Percentiles rank a stretch among this genome's conserved stretches.
Conservation (phyloP, 2,888 invertebrate genomes). For the Brenthis daphne region DNA sequence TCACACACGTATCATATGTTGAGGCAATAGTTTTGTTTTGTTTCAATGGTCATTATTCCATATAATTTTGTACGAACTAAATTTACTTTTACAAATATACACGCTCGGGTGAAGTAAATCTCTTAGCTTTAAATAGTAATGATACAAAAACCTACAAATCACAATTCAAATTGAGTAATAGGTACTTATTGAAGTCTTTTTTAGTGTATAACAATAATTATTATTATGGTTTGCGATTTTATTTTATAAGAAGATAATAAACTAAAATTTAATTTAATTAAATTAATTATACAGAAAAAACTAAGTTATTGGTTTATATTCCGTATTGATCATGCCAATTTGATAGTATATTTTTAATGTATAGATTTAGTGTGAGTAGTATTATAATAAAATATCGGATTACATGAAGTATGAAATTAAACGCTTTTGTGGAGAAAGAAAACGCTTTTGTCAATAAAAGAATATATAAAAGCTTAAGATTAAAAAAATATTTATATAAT, state of each 20-base stretch:
- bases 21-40: constrained; percentile 5
- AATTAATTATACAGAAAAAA: constrained; percentile 10
- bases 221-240: no score
- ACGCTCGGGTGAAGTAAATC: not conserved
- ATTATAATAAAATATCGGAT: constrained; percentile 39
- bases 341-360: constrained; percentile 30
- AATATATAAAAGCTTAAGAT: no score
- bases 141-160: no score
- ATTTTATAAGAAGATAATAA: no score
- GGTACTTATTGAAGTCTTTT: no score
- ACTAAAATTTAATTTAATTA: not conserved
- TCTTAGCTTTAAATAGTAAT: not conserved
- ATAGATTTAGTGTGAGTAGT: constrained; percentile 43
- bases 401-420: not conserved
- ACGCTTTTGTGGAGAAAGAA: no score
- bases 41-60: not conserved
- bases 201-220: no score
- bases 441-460: no score
- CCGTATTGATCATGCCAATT: constrained; percentile 23
- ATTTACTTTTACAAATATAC: not conserved
- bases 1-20: constrained; percentile 20
- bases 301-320: constrained; percentile 17
- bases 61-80: no score
- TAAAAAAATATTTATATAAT: no score
- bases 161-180: no score